Conservation (phyloP, 2,888 invertebrate genomes). For the Cosmorhoe ocellata region DNA sequence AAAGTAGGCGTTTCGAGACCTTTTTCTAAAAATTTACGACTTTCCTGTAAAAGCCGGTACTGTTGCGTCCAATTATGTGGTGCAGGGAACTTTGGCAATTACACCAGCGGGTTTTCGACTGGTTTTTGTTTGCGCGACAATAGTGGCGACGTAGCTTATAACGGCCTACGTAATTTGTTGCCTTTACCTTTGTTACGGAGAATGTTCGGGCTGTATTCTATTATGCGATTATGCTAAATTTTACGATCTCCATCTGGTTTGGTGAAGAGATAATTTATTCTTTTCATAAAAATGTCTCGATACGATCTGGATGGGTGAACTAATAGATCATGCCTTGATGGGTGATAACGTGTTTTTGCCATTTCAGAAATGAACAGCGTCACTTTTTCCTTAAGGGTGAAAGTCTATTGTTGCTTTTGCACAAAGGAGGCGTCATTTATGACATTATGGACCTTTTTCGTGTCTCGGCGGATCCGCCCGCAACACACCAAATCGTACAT, state of each 20-base stretch:
- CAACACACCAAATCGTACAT: no score
- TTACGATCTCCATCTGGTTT: conserved; percentile 44
- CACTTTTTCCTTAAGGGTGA: conserved; percentile 13
- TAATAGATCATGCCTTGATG: conserved; percentile 28
- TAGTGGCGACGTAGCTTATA: conserved; percentile 41
- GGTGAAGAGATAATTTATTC: conserved; percentile 50
- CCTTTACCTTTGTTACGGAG: conserved; percentile 55
- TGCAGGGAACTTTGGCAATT: conserved; percentile 63
- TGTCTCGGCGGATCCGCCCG: background rate
- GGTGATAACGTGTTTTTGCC: conserved; percentile 33
- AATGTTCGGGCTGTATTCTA: conserved; percentile 47
- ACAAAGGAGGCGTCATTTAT: conserved; percentile 16
- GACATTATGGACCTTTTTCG: conserved; percentile 9
- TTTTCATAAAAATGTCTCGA: conserved; percentile 40
- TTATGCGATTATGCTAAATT: conserved; percentile 54
- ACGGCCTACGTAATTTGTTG: conserved; percentile 53
- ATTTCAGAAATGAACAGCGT: conserved; percentile 10
- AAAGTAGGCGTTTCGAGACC: conserved; percentile 52
- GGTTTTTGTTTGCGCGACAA: conserved; percentile 53
- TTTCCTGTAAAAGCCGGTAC: conserved; percentile 56
- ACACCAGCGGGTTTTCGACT: conserved; percentile 47
- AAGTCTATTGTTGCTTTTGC: conserved; percentile 17
- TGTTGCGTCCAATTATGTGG: conserved; percentile 53
- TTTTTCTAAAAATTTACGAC: conserved; percentile 64
- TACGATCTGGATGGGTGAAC: conserved; percentile 9